Base-by-base conservation (phyloP, 2,113 vertebrate genomes). In the Chaetops frenatus region DNA sequence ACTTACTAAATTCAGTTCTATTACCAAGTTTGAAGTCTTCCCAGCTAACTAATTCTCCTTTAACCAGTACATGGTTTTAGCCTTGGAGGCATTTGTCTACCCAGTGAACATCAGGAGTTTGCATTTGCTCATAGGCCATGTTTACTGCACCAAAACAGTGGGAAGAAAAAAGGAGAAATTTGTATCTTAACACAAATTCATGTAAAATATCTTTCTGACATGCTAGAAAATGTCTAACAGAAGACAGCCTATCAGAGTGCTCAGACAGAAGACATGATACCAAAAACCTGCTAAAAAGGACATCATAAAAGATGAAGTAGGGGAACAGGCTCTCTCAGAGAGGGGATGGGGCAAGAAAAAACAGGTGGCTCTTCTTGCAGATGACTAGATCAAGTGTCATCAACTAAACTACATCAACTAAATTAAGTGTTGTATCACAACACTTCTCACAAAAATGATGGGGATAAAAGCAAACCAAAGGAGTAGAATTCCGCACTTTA, bases 311-410 rank as follows among this genome's bases (percentile, higher is more conserved):
- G 48, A 40, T 11, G 12, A 67, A n/a, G 19, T 6, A 9, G 10
- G 28, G 21, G 7, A 54, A 65, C 36, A 33, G 21, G 28, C 45
- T 73, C 66, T 60, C 53, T n/a, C 45, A 16, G 17, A 79, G 54
- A 81, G 15, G 8, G 33, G 29, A 40, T 1, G 8, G 13, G 44
- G 77, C 21, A 61, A 62, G 15, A 16, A 18, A 62, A 67, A 56
- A 0, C 19, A 77, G 15, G 24, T 0, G 0, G 58, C 58, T 86
- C 31, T 29, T 79, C n/a, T 48, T 82, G 31, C 48, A 45, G 38
- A 35, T 40, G 13, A 44, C 22, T 19, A 48, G 8, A 81, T 47
- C 64, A 58, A 70, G 29, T 11, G 18, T 29, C 56, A 48, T 11
- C 35, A 65, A 28, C 31, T 33, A 40, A 60, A 81, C 31, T 11